Percentiles rank a stretch among this genome's conserved stretches.
Evolutionary conservation across 1,140 invertebrate species (phyloP).

Genomic region (Tetragnatha versicolor): DNA sequence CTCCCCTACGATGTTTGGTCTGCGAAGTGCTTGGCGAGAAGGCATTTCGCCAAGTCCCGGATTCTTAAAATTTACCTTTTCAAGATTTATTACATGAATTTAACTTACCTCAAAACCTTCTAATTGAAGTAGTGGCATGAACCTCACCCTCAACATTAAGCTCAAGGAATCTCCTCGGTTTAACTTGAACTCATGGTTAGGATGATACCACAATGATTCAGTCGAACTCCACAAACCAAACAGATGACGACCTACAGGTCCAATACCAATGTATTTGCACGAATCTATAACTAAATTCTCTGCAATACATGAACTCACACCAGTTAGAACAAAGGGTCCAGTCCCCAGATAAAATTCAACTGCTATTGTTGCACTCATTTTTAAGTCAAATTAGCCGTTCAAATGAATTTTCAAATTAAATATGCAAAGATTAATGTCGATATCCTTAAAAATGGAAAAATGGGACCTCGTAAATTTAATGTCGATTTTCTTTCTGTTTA

Average conservation of each 20-base stretch:
- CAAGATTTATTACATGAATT: neutral
- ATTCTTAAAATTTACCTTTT: neutral
- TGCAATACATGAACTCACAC: conserved; percentile 57
- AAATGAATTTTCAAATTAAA: neutral
- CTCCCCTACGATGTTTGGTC: too few relatives aligned
- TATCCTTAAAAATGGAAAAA: too few relatives aligned
- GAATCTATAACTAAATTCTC: conserved; percentile 78
- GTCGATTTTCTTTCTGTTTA: too few relatives aligned
- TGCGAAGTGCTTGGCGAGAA: neutral
- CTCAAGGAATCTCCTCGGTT: conserved; percentile 67
- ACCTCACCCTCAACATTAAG: conserved; percentile 77
- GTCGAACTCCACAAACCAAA: conserved; percentile 75
- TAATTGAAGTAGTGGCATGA: conserved; percentile 74
- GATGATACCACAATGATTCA: conserved; percentile 72
- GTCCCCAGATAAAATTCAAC: conserved; percentile 40
- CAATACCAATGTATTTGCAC: conserved; percentile 75
- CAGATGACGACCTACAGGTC: conserved; percentile 76
- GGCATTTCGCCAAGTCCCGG: neutral
- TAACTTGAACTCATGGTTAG: conserved; percentile 67
- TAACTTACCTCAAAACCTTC: conserved; percentile 65
- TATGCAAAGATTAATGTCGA: too few relatives aligned
- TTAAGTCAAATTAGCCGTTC: neutral
- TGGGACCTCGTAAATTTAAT: too few relatives aligned
- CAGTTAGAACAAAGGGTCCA: conserved; percentile 12
- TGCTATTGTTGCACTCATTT: conserved; percentile 5